Base-by-base conservation (phyloP, 2,888 invertebrate genomes). In the Trissolcus brochymenae region DNA sequence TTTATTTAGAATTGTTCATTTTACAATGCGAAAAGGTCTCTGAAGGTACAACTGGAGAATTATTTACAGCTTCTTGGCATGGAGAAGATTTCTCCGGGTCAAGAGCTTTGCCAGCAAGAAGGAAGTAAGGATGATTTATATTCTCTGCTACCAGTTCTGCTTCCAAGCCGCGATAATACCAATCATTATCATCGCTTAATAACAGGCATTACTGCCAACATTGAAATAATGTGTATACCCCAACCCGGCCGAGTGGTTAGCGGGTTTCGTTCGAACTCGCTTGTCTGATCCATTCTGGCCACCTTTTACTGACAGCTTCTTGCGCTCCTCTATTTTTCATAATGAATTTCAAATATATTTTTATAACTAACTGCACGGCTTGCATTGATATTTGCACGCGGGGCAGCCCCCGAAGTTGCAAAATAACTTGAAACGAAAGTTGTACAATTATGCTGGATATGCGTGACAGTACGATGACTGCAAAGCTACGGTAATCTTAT, bases 141-240 rank as follows among this genome's bases (percentile, higher is more conserved):
- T 88, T 87, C 88, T 86, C 84, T 83, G 88, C 88, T 88, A 89
- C 88, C 87, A 87, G 87, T 87, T 86, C 86, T 87, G 88, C 88
- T 88, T 85, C 88, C 88, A 87, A 84, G 85, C 86, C 85, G 88
- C 88, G 88, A 89, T 89, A 89, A 89, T 89, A 89, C 88, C 88
- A 89, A 89, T 89, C 88, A 89, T 89, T 89, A 89, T 89, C 89
- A 88, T 89, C 88, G 86, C 89, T 88, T 89, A 89, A 89, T 89
- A 89, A 89, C 88, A 88, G 89, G 87, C 88, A 89, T 89, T 89
- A 89, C 88, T 89, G 89, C 88, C 89, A 89, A 89, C 89, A 89
- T 89, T 89, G 88, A 89, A 89, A 89, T 89, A 88, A 89, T 88
- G 88, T 84, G 84, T 84, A 83, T 81, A 84, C 81, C 82, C 82